These are phyloP conservation scores for Gallinago stenura DNA, from an alignment of 2,797 vertebrate genomes.

Conservation along the genomic window DNA sequence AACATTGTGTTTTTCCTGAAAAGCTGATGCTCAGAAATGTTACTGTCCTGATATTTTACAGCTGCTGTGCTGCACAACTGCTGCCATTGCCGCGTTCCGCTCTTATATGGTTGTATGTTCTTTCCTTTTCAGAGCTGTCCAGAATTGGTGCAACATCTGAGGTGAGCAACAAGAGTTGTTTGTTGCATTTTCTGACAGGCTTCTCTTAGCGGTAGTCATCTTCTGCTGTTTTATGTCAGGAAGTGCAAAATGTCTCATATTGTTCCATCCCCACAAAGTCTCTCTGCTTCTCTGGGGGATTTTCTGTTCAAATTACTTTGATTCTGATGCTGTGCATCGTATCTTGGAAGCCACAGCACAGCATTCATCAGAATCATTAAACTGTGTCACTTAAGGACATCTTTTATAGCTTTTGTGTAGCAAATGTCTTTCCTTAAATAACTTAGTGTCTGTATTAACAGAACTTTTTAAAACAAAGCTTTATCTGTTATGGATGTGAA, in stretches of 20 bases:
- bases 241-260: background rate
- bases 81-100: background rate
- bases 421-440: background rate
- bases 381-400: background rate
- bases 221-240: background rate
- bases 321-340: background rate
- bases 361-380: background rate
- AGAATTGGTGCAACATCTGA: constrained; percentile 93
- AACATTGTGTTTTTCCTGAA: background rate
- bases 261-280: background rate
- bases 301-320: background rate
- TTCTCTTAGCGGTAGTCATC: background rate
- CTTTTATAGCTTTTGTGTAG: background rate
- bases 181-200: background rate
- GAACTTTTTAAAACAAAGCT: background rate
- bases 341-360: background rate
- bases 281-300: background rate
- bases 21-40: background rate
- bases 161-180: constrained; percentile 78
- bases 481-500: background rate
- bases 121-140: constrained; percentile 89
- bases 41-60: background rate
- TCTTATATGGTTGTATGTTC: background rate
- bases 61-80: background rate
- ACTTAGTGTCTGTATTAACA: background rate